Conservation (phyloP, 2,797 vertebrate species). For the Ctenosaura bakeri region DNA sequence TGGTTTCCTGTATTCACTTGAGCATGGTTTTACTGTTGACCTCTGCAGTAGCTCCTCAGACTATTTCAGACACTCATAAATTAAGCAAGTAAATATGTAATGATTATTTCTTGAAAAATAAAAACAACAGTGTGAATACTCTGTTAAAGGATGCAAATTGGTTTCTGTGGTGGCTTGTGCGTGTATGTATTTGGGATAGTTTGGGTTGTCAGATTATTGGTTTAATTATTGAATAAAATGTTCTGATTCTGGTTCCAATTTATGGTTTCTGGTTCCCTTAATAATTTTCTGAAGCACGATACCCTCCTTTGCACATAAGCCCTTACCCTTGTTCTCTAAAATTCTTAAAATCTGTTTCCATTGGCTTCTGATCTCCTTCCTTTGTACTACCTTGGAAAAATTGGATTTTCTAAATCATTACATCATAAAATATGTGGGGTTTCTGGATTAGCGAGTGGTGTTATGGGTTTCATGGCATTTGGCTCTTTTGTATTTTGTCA, state of each 20-base stretch:
- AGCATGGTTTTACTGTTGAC: no score
- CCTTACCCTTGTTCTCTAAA: not conserved
- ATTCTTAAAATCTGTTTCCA: not conserved
- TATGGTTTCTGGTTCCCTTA: no score
- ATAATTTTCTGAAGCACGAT: not conserved
- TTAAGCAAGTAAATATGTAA: no score
- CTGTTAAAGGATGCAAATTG: not conserved
- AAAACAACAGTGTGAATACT: no score
- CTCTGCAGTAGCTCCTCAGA: no score
- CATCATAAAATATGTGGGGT: not conserved
- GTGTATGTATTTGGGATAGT: no score
- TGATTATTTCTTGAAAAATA: not conserved
- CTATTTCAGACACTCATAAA: no score
- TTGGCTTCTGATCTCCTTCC: not conserved
- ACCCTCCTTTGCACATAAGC: not conserved
- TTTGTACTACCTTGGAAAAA: not conserved
- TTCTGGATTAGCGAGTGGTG: not conserved
- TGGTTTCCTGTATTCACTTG: no score
- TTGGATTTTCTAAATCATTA: not conserved
- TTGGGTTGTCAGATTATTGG: no score
- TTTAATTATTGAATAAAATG: no score
- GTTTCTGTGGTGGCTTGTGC: not conserved
- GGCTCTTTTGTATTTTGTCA: conserved; percentile 71
- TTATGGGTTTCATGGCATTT: not conserved
- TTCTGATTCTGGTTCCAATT: no score